phyloP scores from a whole-genome alignment of 2,888 invertebrate genomes.

The Chydorus sphaericus region DNA sequence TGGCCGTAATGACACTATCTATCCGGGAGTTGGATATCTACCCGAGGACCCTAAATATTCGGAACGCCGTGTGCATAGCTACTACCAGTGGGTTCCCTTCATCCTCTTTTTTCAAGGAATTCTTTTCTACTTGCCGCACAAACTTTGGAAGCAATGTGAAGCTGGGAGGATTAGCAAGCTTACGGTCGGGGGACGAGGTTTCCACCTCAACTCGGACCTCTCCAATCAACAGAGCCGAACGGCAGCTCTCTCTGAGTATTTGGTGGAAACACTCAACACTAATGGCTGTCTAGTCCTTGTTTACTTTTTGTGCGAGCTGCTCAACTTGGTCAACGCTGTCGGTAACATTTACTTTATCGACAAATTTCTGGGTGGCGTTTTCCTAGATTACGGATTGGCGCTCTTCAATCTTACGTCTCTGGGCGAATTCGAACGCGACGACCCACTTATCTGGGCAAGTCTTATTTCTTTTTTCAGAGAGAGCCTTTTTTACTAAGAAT shows the following conservation, averaged over 20 bases:
- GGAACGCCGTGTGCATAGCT: slow-evolving; percentile 63
- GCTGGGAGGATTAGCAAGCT: slow-evolving; percentile 77
- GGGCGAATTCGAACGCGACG: slow-evolving; percentile 60
- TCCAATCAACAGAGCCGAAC: no score
- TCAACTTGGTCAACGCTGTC: slow-evolving; percentile 51
- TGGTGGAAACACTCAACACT: slow-evolving; percentile 60
- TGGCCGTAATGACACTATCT: slow-evolving; percentile 64
- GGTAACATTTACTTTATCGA: slow-evolving; percentile 77
- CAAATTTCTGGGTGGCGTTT: slow-evolving; percentile 71
- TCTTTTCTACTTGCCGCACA: slow-evolving; percentile 73
- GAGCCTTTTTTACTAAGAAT: no score
- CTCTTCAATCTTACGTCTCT: slow-evolving; percentile 67
- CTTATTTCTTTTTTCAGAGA: no score
- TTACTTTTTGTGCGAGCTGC: slow-evolving; percentile 69
- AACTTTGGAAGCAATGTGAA: slow-evolving; percentile 88
- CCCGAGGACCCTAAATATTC: no score
- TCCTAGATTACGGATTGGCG: slow-evolving; percentile 70
- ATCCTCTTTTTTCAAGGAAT: slow-evolving; percentile 65
- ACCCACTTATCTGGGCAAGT: no score
- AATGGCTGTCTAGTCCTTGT: slow-evolving; percentile 75
- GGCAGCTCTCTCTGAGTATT: slow-evolving; percentile 39
- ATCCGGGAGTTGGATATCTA: slow-evolving; percentile 44
- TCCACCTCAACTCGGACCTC: no score
- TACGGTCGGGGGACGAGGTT: slow-evolving; percentile 67
- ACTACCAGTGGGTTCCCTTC: slow-evolving; percentile 90